Percentiles rank a stretch among this genome's conserved stretches.
These are phyloP conservation scores for Scartelaos histophorus DNA, from an alignment of 2,113 vertebrate species.

Conservation along the genomic window DNA sequence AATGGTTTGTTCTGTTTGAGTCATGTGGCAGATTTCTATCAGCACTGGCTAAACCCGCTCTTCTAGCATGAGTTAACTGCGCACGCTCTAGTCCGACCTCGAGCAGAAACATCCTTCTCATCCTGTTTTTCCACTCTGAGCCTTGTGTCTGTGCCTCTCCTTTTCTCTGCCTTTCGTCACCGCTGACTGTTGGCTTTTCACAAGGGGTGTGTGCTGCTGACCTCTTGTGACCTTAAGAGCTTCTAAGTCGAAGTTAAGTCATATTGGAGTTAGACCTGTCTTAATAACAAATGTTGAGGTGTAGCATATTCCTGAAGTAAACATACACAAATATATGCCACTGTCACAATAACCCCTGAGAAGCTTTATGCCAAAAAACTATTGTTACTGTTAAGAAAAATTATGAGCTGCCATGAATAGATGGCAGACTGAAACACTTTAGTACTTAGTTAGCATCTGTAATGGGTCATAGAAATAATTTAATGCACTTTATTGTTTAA, in stretches of 20 bases:
- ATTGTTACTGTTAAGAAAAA: too few species aligned
- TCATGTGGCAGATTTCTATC: constrained; percentile 27
- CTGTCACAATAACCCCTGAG: too few species aligned
- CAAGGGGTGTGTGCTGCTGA: constrained; percentile 57
- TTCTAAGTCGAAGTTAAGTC: constrained; percentile 33
- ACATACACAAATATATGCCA: too few species aligned
- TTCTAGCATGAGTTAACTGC: not conserved
- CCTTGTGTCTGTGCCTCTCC: constrained; percentile 17
- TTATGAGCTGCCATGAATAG: too few species aligned
- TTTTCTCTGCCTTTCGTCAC: constrained; percentile 44
- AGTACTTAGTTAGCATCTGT: too few species aligned
- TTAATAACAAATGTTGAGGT: too few species aligned
- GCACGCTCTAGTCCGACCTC: constrained; percentile 6
- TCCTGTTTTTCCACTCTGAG: constrained; percentile 67
- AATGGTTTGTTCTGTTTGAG: constrained; percentile 20
- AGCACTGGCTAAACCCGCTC: constrained; percentile 10
- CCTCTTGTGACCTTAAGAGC: constrained; percentile 55
- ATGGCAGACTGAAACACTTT: too few species aligned
- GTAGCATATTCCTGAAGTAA: too few species aligned
- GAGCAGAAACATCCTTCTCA: constrained; percentile 50
- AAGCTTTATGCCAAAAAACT: too few species aligned
- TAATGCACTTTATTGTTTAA: too few species aligned
- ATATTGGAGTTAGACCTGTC: constrained; percentile 4
- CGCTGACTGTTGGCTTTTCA: constrained; percentile 55
- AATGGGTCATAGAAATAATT: too few species aligned